phyloP scores from a whole-genome alignment of 2,113 vertebrate genomes.

The Seriola rivoliana region DNA sequence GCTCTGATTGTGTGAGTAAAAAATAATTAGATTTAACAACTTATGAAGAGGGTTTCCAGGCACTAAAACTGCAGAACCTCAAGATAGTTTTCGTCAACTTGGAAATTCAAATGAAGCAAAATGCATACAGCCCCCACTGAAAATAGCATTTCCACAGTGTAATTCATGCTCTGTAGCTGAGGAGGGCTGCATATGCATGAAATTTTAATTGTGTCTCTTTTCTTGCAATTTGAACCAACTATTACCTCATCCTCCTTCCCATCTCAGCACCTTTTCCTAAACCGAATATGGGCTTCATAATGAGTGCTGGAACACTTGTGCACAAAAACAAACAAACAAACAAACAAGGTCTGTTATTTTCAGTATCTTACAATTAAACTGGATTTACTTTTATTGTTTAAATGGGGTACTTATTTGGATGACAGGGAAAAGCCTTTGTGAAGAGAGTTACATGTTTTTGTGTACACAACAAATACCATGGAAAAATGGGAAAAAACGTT shows the following conservation, averaged over 20 bases:
- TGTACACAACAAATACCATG: neutral
- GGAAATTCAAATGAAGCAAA: conserved; percentile 60
- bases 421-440: neutral
- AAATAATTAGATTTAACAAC: conserved; percentile 55
- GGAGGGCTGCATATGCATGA: conserved; percentile 65
- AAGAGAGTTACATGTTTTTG: neutral
- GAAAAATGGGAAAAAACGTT: neutral
- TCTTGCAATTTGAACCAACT: conserved; percentile 49
- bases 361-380: conserved; percentile 22
- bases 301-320: conserved; percentile 12
- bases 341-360: conserved; percentile 11
- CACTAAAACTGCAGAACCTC: conserved; percentile 47
- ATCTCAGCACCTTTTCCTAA: conserved; percentile 15
- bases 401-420: conserved; percentile 12
- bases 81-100: conserved; percentile 42
- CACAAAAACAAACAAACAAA: neutral
- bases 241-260: conserved; percentile 23
- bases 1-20: conserved; percentile 27
- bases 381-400: conserved; percentile 39
- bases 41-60: conserved; percentile 44
- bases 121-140: conserved; percentile 12
- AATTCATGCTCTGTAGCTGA: conserved; percentile 37
- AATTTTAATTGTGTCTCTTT: conserved; percentile 66
- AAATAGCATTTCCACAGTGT: conserved; percentile 56
- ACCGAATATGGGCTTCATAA: conserved; percentile 27